A percentile compares a stretch with the other conserved stretches of the same genome.
phyloP scores from a whole-genome alignment of 2,888 invertebrate genomes.

The Hermaeophaga mercurialis region DNA sequence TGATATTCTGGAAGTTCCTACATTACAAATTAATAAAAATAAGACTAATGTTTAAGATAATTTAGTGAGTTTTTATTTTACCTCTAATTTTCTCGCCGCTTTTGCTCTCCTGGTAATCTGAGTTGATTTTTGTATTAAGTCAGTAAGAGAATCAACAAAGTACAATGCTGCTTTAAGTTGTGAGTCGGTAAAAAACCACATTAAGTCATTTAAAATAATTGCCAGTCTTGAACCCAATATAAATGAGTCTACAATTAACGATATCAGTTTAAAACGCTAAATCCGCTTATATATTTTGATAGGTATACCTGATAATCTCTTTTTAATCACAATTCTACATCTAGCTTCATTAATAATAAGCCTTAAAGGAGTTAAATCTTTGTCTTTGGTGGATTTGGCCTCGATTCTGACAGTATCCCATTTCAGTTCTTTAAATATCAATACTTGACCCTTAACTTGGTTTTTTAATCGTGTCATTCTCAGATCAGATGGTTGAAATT shows the following conservation, averaged over 20 bases:
- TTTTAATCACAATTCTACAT: constrained; percentile 95
- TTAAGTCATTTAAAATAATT: constrained; percentile 90
- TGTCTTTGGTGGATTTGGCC: constrained; percentile 81
- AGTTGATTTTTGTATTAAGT: constrained; percentile 80
- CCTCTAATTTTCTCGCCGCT: constrained; percentile 83
- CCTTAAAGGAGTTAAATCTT: constrained; percentile 83
- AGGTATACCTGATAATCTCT: constrained; percentile 86
- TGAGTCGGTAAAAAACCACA: constrained; percentile 97
- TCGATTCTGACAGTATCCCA: constrained; percentile 98
- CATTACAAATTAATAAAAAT: no score
- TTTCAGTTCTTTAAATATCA: constrained; percentile 95
- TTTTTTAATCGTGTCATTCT: constrained; percentile 92
- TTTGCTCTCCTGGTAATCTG: constrained; percentile 80
- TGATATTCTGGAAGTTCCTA: constrained; percentile 75
- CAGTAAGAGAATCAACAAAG: constrained; percentile 83
- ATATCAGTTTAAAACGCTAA: no score
- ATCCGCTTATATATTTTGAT: no score
- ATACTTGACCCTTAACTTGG: constrained; percentile 81
- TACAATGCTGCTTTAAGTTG: constrained; percentile 92
- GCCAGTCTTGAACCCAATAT: constrained; percentile 90
- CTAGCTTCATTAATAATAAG: constrained; percentile 92
- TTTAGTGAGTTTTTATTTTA: constrained; percentile 26
- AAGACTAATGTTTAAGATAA: background rate
- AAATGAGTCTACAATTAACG: constrained; percentile 90
- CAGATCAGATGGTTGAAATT: constrained; percentile 86